These are phyloP conservation scores for Pristionchus maxplancki DNA, from an alignment of 2,888 invertebrate genomes.

Conservation along the genomic window DNA sequence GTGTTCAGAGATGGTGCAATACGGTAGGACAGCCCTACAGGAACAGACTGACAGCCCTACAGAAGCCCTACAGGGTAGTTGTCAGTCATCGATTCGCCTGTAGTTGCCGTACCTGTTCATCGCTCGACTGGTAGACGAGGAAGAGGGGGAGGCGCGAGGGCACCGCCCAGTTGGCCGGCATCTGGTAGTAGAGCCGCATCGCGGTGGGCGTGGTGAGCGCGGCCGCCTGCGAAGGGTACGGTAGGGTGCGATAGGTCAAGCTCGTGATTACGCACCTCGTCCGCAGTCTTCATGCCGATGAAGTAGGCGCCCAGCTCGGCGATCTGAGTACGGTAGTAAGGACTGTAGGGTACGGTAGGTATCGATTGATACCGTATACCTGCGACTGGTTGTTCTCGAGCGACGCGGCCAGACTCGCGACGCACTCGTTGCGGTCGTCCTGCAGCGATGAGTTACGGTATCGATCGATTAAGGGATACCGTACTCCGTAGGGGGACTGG, in stretches of 20 bases:
- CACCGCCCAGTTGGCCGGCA: not conserved
- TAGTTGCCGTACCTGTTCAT: not conserved
- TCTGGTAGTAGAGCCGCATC: conserved; percentile 42
- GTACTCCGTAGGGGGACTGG: not conserved
- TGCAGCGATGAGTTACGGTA: conserved; percentile 3
- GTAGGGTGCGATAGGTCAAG: not conserved
- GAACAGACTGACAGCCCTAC: no score
- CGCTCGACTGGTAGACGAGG: conserved; percentile 25
- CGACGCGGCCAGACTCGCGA: not conserved
- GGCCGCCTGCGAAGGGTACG: not conserved
- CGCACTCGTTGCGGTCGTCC: not conserved
- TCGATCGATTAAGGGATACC: not conserved
- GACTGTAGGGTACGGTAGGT: not conserved
- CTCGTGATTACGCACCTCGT: not conserved
- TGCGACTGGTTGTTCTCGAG: conserved; percentile 1
- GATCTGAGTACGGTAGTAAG: not conserved
- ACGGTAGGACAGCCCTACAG: no score
- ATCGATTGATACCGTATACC: conserved; percentile 24
- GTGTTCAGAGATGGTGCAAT: no score
- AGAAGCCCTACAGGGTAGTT: no score
- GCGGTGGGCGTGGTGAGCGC: not conserved
- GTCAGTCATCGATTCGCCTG: not conserved
- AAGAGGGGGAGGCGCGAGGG: not conserved
- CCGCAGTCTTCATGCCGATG: conserved; percentile 34
- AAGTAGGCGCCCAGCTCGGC: conserved; percentile 23